phyloP scores from a whole-genome alignment of 1,140 invertebrate species.

The Megalopta genalis region DNA sequence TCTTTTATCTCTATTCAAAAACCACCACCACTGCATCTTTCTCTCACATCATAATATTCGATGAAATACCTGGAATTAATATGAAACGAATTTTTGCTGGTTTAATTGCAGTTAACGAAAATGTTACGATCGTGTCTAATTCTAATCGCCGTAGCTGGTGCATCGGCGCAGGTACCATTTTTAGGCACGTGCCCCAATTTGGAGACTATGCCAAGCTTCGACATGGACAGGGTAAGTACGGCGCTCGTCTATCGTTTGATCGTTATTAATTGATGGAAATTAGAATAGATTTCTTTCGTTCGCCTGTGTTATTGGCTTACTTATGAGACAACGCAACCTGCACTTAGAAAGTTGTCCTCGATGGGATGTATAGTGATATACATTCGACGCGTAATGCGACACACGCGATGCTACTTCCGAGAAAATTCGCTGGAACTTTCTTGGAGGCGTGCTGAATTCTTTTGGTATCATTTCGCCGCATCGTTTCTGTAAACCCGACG shows the following conservation, averaged over 20 bases:
- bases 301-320: constrained; percentile 40
- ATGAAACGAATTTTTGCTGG: neutral
- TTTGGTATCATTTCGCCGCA: neutral
- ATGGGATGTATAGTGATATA: constrained; percentile 30
- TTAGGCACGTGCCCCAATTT: constrained; percentile 84
- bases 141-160: constrained; percentile 7
- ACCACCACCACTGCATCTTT: no score
- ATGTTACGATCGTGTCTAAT: constrained; percentile 47
- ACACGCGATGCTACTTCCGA: constrained; percentile 2
- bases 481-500: neutral
- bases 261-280: no score
- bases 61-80: no score
- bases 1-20: no score
- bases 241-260: neutral
- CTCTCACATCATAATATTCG: no score
- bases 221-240: constrained; percentile 80
- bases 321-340: constrained; percentile 29
- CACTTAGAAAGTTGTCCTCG: constrained; percentile 54
- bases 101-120: constrained; percentile 1
- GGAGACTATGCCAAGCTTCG: constrained; percentile 82
- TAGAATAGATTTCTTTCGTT: constrained; percentile 15
- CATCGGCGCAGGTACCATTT: constrained; percentile 82
- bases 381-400: neutral
- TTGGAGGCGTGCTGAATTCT: neutral
- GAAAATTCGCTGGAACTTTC: constrained; percentile 1